Evolutionary conservation across 2,888 invertebrate genomes (phyloP).

Genomic region (Iphiclides podalirius): DNA sequence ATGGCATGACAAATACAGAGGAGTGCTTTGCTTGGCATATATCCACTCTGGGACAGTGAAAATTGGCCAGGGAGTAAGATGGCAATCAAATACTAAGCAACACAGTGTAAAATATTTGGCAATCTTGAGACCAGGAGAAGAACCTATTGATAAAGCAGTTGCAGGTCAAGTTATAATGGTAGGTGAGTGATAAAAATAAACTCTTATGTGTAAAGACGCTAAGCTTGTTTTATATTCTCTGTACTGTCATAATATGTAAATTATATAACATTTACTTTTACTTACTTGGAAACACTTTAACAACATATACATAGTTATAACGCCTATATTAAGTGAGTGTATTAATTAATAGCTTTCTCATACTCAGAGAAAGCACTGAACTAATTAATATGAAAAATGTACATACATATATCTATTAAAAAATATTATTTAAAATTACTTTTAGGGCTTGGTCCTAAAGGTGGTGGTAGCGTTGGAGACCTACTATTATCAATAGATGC

Average conservation of each 20-base stretch:
- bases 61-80: slow-evolving; percentile 88
- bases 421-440: slow-evolving; percentile 6
- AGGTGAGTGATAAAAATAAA: slow-evolving; percentile 55
- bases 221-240: too few species aligned
- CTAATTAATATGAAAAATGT: too few species aligned
- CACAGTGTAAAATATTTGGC: slow-evolving; percentile 91
- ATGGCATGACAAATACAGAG: slow-evolving; percentile 94
- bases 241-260: too few species aligned
- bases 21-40: slow-evolving; percentile 88
- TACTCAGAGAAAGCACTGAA: too few species aligned
- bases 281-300: too few species aligned
- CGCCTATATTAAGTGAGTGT: too few species aligned
- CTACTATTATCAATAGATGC: slow-evolving; percentile 56
- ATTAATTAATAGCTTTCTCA: too few species aligned
- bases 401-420: too few species aligned
- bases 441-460: slow-evolving; percentile 68
- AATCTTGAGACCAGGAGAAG: slow-evolving; percentile 88
- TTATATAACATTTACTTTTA: too few species aligned
- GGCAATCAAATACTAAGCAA: slow-evolving; percentile 84
- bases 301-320: too few species aligned
- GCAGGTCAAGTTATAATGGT: slow-evolving; percentile 97
- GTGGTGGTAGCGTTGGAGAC: slow-evolving; percentile 70
- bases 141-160: slow-evolving; percentile 81
- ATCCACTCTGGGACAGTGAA: slow-evolving; percentile 87
- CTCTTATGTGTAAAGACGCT: too few species aligned